Base-by-base conservation (phyloP, 2,888 invertebrate species). In the Sinohyriopsis cumingii region DNA sequence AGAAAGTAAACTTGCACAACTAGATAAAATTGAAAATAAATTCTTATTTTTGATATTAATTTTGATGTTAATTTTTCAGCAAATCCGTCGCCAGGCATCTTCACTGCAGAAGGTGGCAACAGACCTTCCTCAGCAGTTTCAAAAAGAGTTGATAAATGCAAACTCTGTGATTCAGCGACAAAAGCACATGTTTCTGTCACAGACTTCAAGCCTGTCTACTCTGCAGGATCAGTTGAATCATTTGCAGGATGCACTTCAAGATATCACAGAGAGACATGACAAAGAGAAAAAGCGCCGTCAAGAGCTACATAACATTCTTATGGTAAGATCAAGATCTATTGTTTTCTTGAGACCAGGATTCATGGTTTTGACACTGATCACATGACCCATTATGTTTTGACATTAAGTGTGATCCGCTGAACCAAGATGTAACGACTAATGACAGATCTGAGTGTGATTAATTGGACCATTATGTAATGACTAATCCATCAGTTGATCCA, bases 241-340 rank as follows among this genome's bases (percentile, higher is more conserved):
- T 68, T 73, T 84, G 62, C 83, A 85, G 63, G 66, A 76, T 22
- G 73, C 81, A 3, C 67, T 86, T 25, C 75, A 82, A 24, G 84
- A 85, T 56, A 73, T 85, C 22, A 84, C 83, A 33, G 85, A 86
- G 22, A 73, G 83, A 65, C 85, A 85, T 68, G 79, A 78, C 33
- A 83, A 82, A 68, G 87, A 87, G 71, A 86, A 85, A 68, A 84
- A 83, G 62, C 74, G 85, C 9, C 67, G 87, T 67, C 84, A 85
- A 68, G 82, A 84, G 55, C 79, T 87, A 12, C 87, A 87, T 72
- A 87, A 87, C 70, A 72, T 81, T n/a, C 75, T 87, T 19, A 86
- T 87, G 87, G 87, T 87, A 68, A 71, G 55, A 15, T 45, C 45
- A 45, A 12, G 45, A 45, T 45, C 15, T 15, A 45, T 12, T 45